Percentiles rank a stretch among this genome's conserved stretches.
phyloP scores from a whole-genome alignment of 2,888 invertebrate species.

The Eilema caniola region DNA sequence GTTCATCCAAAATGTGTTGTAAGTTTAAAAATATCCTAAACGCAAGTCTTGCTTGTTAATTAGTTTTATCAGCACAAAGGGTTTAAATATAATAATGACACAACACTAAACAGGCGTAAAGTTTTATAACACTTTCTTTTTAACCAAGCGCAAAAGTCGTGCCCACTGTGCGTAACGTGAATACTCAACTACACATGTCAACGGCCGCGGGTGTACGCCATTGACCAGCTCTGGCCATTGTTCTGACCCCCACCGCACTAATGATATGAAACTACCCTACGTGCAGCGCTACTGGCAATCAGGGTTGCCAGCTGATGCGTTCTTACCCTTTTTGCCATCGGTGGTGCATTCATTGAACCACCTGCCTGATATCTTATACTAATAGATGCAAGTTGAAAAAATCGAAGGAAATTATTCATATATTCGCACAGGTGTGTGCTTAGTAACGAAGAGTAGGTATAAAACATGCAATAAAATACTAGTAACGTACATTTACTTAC shows the following conservation, averaged over 20 bases:
- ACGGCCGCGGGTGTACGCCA: slow-evolving; percentile 80
- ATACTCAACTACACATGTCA: slow-evolving; percentile 72
- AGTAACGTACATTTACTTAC: background rate
- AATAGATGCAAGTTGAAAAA: background rate
- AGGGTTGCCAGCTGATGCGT: slow-evolving; percentile 41
- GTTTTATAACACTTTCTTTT: background rate
- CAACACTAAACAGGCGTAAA: background rate
- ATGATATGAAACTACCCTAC: slow-evolving; percentile 51
- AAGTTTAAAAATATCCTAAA: background rate
- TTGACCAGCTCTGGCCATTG: slow-evolving; percentile 77
- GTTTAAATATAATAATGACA: background rate
- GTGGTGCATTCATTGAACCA: background rate
- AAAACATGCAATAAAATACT: background rate
- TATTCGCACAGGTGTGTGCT: slow-evolving; percentile 9
- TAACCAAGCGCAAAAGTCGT: slow-evolving; percentile 37
- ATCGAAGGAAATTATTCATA: slow-evolving; percentile 8
- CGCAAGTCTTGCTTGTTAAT: background rate
- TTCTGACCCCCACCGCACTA: slow-evolving; percentile 55
- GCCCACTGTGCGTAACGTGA: slow-evolving; percentile 38
- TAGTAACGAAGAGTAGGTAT: background rate
- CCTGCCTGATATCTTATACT: slow-evolving; percentile 4
- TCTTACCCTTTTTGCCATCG: slow-evolving; percentile 9
- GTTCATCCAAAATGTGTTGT: no score
- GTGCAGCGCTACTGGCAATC: slow-evolving; percentile 25
- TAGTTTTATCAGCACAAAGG: background rate